Evolutionary conservation across 2,797 vertebrate genomes (phyloP), one percentile per base, ranked within the genome.

Genomic region (Vireo griseus): DNA sequence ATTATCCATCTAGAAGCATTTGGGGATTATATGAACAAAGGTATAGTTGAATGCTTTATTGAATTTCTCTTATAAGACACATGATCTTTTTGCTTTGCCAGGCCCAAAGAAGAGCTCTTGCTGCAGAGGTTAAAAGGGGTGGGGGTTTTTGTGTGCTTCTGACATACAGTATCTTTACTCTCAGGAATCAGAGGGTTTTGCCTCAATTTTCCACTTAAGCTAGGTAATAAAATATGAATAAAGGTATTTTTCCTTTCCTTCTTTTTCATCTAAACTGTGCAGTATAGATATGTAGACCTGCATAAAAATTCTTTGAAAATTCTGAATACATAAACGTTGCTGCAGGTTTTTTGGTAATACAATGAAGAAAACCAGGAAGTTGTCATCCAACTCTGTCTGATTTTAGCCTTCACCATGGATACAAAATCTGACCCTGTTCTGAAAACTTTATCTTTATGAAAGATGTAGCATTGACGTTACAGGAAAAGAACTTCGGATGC

Each of bases 401-500:
- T 20, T 3, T 50, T 47, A 62, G 13, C 45, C 37, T 80, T 94
- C 75, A 71, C 61, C 29, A n/a, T 80, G 57, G 20, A 52, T 77
- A 77, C 6, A 92, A 85, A 85, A 83, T 5, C 37, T 62, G 28
- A 31, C 40, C 74, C 42, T 85, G 22, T 63, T 86, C 65, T 77
- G 75, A 74, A 58, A 44, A 45, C 13, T 61, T 81, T 33, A 61
- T 83, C 1, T 0, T 74, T 92, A 86, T 65, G 61, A 83, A 86
- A 95, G 45, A 47, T 40, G 65, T 37, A 75, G 42, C 65, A 44
- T 24, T 95, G 85, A 86, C 0, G 0, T 80, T 68, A n/a, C 45
- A 91, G 45, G 15, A 73, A 73, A 85, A 92, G 57, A 76, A 21
- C 33, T 94, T 68, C 85, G 88, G 42, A 88, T 92, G 78, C 54